Base-by-base conservation (phyloP, 2,888 invertebrate genomes). In the Machimus atricapillus region DNA sequence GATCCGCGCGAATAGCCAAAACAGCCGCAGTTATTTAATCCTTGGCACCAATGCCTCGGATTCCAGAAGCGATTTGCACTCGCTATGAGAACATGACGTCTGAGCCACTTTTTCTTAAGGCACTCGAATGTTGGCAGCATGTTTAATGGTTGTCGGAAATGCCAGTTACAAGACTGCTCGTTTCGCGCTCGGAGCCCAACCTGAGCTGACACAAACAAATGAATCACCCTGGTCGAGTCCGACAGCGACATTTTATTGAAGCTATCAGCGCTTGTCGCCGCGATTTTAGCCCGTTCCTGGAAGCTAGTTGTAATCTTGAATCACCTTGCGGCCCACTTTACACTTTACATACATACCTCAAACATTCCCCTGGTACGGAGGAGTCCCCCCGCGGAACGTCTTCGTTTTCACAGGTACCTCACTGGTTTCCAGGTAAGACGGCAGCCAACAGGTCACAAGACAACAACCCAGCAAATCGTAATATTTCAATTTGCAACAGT, bases 401-500 rank as follows among this genome's bases (percentile, higher is more conserved):
- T 34, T 56, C 34, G 37, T 58, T 58, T 34, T 82, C 82, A 19
- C 82, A 82, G 19, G 82, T 56, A 56, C 23, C 9, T 46, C 34
- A 34, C 12, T n/a, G 12, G 34, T 52, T 82, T 82, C 82, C 34
- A 37, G 37, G 66, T 58, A 82, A 58, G 56, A 82, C 34, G 19
- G 12, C 27, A 52, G 16, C 31, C 79, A 27, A 23, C 66, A 19
- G 82, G 27, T 82, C 58, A 66, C 16, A 58, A 56, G 58, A 37
- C 12, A 31, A 37, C 40, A 58, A 46, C 82, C 9, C 23, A 9
- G 27, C 19, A 12, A 40, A 19, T 16, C 37, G 58, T 40, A 37
- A 82, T 56, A 82, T 82, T 82, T 82, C 58, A 56, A 82, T 82
- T 82, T 82, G 82, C 82, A 82, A 82, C 81, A 81, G 52, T 56